Conservation (phyloP, 1,140 invertebrate genomes). For the Lepidurus packardi region DNA sequence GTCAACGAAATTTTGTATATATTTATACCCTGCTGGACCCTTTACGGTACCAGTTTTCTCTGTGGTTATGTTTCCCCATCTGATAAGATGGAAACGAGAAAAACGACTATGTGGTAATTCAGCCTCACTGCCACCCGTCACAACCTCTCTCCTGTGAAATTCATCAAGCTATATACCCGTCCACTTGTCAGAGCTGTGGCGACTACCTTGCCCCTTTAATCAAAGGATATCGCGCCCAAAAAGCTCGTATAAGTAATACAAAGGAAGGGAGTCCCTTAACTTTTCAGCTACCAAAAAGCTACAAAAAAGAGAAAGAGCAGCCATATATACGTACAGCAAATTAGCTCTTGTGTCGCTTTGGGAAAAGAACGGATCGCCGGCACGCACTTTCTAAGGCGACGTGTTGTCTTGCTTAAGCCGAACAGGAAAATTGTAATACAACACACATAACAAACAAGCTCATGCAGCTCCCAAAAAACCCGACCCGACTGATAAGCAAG, state of each 20-base stretch:
- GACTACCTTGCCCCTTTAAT: constrained; percentile 6
- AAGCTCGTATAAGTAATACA: not conserved
- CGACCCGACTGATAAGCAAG: not conserved
- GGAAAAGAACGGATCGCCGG: no score
- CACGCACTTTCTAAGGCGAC: no score
- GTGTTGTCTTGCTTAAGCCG: no score
- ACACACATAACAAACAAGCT: no score
- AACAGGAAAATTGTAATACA: no score
- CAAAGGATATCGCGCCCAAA: constrained; percentile 6
- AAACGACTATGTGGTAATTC: constrained; percentile 2
- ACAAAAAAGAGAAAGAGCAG: not conserved
- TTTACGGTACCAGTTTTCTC: not conserved
- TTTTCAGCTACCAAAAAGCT: not conserved
- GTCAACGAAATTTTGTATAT: no score
- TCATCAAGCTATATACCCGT: not conserved
- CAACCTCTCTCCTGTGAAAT: constrained; percentile 10
- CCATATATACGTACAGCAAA: not conserved
- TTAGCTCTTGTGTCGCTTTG: no score
- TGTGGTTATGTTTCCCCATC: constrained; percentile 4
- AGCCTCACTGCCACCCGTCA: constrained; percentile 13
- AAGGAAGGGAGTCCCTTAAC: no score
- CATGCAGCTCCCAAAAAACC: not conserved
- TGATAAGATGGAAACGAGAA: not conserved
- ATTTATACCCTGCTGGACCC: no score
- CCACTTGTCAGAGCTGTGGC: constrained; percentile 9